phyloP scores from a whole-genome alignment of 2,888 invertebrate genomes.

The Dasysyrphus tricinctus region DNA sequence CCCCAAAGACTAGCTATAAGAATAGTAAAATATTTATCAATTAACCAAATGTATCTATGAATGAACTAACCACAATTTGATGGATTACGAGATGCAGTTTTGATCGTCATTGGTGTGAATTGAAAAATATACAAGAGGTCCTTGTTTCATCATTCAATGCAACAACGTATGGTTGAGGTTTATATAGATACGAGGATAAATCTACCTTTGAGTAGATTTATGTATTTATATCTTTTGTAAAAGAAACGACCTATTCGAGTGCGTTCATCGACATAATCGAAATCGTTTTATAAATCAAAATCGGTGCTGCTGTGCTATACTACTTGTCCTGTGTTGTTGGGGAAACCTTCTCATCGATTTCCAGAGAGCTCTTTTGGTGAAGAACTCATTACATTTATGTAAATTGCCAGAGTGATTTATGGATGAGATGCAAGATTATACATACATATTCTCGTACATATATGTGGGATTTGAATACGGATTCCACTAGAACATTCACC shows the following conservation, averaged over 20 bases:
- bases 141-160: not conserved
- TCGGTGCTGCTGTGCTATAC: not conserved
- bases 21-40: constrained; percentile 42
- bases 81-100: constrained; percentile 44
- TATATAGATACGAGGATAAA: not conserved
- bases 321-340: not conserved
- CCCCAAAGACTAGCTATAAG: constrained; percentile 7
- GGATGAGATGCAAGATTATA: constrained; percentile 60
- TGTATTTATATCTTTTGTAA: constrained; percentile 27
- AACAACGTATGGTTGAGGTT: too few relatives aligned
- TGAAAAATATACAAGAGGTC: constrained; percentile 26
- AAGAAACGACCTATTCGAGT: constrained; percentile 33
- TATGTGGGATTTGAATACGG: constrained; percentile 28
- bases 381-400: constrained; percentile 63
- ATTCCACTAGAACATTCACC: constrained; percentile 30
- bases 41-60: constrained; percentile 40
- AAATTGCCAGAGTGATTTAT: constrained; percentile 42
- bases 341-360: constrained; percentile 43
- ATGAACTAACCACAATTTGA: constrained; percentile 37
- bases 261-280: constrained; percentile 52
- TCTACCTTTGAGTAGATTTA: constrained; percentile 12
- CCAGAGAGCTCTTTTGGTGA: constrained; percentile 37
- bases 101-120: constrained; percentile 11
- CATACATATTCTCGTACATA: not conserved
- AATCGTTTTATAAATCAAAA: constrained; percentile 50